phyloP scores from a whole-genome alignment of 2,113 vertebrate genomes.

The Scomber colias region DNA sequence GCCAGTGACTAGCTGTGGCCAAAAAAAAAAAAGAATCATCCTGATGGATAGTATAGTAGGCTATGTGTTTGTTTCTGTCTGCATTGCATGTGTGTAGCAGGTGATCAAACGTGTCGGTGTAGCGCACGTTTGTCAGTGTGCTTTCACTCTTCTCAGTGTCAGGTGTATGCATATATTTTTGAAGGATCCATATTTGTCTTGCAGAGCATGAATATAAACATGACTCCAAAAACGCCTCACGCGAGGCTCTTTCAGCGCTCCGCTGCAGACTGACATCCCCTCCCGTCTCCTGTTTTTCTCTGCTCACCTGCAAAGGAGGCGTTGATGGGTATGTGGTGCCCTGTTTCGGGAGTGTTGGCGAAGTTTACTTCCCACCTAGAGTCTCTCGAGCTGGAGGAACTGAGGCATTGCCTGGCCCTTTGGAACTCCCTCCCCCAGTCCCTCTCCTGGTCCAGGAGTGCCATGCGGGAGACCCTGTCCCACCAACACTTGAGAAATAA shows the following conservation, averaged over 20 bases:
- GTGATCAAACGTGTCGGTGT: constrained; percentile 48
- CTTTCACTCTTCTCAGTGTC: constrained; percentile 50
- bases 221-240: constrained; percentile 56
- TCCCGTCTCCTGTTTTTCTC: constrained; percentile 59
- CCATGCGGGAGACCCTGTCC: constrained; percentile 58
- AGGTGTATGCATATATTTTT: constrained; percentile 60
- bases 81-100: constrained; percentile 32
- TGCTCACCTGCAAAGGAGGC: constrained; percentile 78
- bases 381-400: constrained; percentile 54
- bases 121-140: constrained; percentile 44
- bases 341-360: constrained; percentile 64
- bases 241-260: constrained; percentile 26
- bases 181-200: constrained; percentile 67
- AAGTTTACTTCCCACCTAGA: constrained; percentile 78
- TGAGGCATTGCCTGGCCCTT: constrained; percentile 56
- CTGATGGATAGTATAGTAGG: constrained; percentile 16
- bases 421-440: constrained; percentile 29
- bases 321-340: constrained; percentile 74
- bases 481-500: constrained; percentile 80
- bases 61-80: constrained; percentile 15
- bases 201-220: constrained; percentile 77
- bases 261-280: constrained; percentile 61
- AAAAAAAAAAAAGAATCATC: not conserved
- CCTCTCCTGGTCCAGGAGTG: constrained; percentile 51
- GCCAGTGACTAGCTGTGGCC: not conserved